Percentiles rank a stretch among this genome's conserved stretches.
Conservation (phyloP, 2,113 vertebrate genomes). For the Fregetta grallaria region DNA sequence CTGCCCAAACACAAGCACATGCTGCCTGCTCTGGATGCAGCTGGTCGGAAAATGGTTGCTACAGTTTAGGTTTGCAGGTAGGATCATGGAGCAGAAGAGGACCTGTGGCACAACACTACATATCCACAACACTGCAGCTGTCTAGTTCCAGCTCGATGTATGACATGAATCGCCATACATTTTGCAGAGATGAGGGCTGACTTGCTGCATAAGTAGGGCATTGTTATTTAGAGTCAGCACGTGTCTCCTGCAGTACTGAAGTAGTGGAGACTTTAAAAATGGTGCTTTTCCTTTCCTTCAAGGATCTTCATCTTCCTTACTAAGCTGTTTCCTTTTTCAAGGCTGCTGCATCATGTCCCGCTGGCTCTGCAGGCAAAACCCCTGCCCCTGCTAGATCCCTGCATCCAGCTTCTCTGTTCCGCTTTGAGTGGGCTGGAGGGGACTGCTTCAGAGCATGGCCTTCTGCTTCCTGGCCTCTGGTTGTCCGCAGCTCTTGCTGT, state of each 20-base stretch:
- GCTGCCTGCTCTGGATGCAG: not conserved
- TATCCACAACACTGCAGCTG: not conserved
- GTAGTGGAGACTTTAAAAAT: not conserved
- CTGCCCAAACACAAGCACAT: not conserved
- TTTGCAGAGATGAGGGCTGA: not conserved
- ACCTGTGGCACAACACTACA: not conserved
- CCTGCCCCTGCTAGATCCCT: not conserved
- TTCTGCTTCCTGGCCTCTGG: not conserved
- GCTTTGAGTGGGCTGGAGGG: not conserved
- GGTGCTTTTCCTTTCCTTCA: not conserved
- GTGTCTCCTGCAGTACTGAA: not conserved
- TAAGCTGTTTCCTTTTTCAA: not conserved
- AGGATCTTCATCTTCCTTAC: not conserved
- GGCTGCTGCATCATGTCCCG: not conserved
- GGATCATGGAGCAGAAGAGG: not conserved
- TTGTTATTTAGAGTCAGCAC: not conserved
- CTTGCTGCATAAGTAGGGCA: not conserved
- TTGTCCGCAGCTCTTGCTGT: not conserved
- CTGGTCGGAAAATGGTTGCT: not conserved
- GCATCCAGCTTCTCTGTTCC: not conserved
- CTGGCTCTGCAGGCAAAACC: not conserved
- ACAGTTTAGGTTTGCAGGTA: not conserved
- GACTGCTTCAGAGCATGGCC: not conserved
- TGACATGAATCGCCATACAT: not conserved
- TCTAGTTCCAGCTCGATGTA: not conserved